Percentiles rank a stretch among this genome's conserved stretches.
Evolutionary conservation across 2,113 vertebrate genomes (phyloP).

Genomic region (Larimichthys polyactis): DNA sequence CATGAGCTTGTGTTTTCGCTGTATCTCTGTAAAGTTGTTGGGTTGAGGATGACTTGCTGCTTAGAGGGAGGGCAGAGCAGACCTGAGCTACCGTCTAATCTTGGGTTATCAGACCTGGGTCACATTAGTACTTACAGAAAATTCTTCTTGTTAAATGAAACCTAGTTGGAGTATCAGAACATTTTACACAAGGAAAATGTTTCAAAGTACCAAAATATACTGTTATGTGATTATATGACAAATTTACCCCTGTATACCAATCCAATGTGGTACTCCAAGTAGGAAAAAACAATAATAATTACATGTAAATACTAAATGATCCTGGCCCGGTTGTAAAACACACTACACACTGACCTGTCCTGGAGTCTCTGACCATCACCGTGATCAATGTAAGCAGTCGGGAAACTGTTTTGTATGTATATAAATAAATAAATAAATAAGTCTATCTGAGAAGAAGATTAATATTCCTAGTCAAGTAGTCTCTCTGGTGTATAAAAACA

Average conservation of each 20-base stretch:
- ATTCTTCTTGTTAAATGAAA: constrained; percentile 49
- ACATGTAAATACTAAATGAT: constrained; percentile 58
- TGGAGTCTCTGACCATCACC: constrained; percentile 81
- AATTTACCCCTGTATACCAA: constrained; percentile 22
- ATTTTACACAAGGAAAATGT: constrained; percentile 42
- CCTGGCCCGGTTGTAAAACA: constrained; percentile 53
- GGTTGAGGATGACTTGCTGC: constrained; percentile 81
- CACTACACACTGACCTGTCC: constrained; percentile 77
- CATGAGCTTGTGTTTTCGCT: constrained; percentile 56
- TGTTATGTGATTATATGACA: constrained; percentile 18
- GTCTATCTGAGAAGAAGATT: constrained; percentile 82
- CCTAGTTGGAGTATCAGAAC: constrained; percentile 47
- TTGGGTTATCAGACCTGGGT: constrained; percentile 49
- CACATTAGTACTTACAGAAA: constrained; percentile 42
- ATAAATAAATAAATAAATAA: constrained; percentile 85
- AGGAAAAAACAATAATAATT: constrained; percentile 41
- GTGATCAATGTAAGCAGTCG: constrained; percentile 85
- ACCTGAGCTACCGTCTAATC: constrained; percentile 70
- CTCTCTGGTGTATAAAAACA: constrained; percentile 89
- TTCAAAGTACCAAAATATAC: constrained; percentile 18
- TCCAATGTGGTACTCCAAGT: constrained; percentile 43
- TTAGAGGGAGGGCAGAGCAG: constrained; percentile 77
- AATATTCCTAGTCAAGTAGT: constrained; percentile 88
- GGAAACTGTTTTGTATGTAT: constrained; percentile 89
- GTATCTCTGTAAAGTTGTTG: constrained; percentile 63